Base-by-base conservation (phyloP, 2,888 invertebrate genomes). In the Tetropium fuscum region DNA sequence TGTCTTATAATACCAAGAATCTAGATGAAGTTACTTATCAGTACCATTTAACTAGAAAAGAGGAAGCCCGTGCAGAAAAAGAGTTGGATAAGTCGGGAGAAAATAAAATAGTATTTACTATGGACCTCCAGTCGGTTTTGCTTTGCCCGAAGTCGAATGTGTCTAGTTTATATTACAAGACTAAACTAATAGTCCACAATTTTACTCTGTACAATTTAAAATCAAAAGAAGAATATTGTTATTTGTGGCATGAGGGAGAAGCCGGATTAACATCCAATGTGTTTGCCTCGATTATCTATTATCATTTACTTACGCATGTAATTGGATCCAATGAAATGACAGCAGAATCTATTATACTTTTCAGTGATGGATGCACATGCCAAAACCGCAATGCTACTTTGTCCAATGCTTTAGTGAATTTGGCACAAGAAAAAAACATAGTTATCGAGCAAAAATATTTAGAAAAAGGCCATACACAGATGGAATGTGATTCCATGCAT, bases 41-140 rank as follows among this genome's bases (percentile, higher is more conserved):
- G 41, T 7, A 25, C 13, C 60, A 60, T 41, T 20, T 32, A 18
- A n/a, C 58, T 49, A 60, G 56, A 15, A 20, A 57, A 25, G n/a
- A n/a, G n/a, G 54, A 60, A 53, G 60, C 55, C n/a, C 27, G 27
- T n/a, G n/a, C 7, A n/a, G 60, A 63, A 34, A 66, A 60, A 61
- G 30, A 63, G n/a, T n/a, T n/a, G n/a, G n/a, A n/a, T n/a, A n/a
- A n/a, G n/a, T n/a, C n/a, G n/a, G n/a, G n/a, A n/a, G n/a, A n/a
- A n/a, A n/a, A 51, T 40, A 19, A 53, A 22, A 62, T 45, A 60
- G 36, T 40, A 18, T 60, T 53, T 11, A 51, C 51, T 6, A 54
- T 66, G 53, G 62, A 66, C 27, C 44, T 63, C 6, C 56, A 59
- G 18, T 55, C 56, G 16, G 63, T 66, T 8, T 45, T 63, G 11